Conservation (phyloP, 1,140 invertebrate species). For the Bombus vancouverensis region DNA sequence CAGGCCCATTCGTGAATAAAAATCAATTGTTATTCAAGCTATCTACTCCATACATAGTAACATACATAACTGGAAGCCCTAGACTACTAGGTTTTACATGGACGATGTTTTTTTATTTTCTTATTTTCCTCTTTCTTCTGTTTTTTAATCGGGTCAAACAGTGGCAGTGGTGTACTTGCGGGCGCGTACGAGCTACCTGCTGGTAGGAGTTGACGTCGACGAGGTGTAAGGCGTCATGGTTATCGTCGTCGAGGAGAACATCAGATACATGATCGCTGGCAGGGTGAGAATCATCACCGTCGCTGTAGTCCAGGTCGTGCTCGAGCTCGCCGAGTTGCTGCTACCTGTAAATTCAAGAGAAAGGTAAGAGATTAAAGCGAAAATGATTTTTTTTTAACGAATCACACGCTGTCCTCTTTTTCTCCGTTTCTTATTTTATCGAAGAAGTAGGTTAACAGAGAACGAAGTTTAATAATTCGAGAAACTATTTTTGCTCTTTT, state of each 20-base stretch:
- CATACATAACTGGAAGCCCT: slow-evolving; percentile 83
- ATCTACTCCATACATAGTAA: slow-evolving; percentile 82
- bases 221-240: not conserved
- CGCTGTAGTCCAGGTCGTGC: slow-evolving; percentile 52
- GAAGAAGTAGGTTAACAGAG: no score
- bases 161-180: slow-evolving; percentile 50
- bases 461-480: no score
- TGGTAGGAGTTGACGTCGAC: not conserved
- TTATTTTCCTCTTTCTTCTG: not conserved
- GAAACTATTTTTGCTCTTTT: no score
- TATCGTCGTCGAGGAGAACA: slow-evolving; percentile 49
- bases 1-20: slow-evolving; percentile 73
- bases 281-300: slow-evolving; percentile 36
- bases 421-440: not conserved
- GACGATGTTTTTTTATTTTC: slow-evolving; percentile 73
- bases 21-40: slow-evolving; percentile 76
- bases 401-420: not conserved
- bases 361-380: not conserved
- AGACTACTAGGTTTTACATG: slow-evolving; percentile 82
- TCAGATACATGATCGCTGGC: slow-evolving; percentile 43
- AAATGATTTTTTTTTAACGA: not conserved
- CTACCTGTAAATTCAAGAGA: slow-evolving; percentile 35
- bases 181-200: slow-evolving; percentile 58
- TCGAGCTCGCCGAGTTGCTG: slow-evolving; percentile 39
- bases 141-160: slow-evolving; percentile 67